Evolutionary conservation across 2,888 invertebrate genomes (phyloP).

Genomic region (Cheilosia vulpina): DNA sequence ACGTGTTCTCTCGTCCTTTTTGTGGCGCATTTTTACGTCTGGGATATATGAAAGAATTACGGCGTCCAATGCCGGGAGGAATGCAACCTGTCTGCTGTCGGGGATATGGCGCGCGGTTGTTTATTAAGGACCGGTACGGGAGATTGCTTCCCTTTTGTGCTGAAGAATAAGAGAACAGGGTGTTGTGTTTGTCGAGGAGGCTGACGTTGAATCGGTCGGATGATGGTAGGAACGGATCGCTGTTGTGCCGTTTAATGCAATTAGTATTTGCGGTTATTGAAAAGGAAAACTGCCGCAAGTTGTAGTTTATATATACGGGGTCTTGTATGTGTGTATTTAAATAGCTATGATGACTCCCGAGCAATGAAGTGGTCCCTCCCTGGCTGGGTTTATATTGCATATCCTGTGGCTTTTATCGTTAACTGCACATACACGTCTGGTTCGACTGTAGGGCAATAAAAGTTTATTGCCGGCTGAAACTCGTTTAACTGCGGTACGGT

Average conservation of each 20-base stretch:
- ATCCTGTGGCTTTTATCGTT: conserved; percentile 19
- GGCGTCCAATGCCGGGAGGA: conserved; percentile 54
- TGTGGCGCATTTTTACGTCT: conserved; percentile 28
- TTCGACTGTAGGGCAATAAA: conserved; percentile 22
- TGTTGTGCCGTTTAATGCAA: conserved; percentile 63
- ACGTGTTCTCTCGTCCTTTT: conserved; percentile 18
- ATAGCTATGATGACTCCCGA: conserved; percentile 41
- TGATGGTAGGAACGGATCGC: conserved; percentile 5
- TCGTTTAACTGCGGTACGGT: conserved; percentile 34
- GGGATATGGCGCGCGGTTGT: conserved; percentile 50
- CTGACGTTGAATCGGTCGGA: background rate
- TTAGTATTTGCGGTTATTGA: conserved; percentile 68
- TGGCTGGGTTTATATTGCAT: background rate
- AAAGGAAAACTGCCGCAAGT: conserved; percentile 65
- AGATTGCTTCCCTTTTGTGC: conserved; percentile 46
- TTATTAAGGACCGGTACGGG: conserved; percentile 54
- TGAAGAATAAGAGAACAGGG: conserved; percentile 53
- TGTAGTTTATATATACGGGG: conserved; percentile 21
- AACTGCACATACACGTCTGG: conserved; percentile 6
- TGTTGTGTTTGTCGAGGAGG: conserved; percentile 5
- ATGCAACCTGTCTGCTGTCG: conserved; percentile 43
- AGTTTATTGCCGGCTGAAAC: conserved; percentile 29
- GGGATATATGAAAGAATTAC: conserved; percentile 46
- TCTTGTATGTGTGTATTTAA: background rate
- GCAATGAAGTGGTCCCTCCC: conserved; percentile 18